Conservation (phyloP, 2,797 vertebrate species). For the Leptodactylus fallax region DNA sequence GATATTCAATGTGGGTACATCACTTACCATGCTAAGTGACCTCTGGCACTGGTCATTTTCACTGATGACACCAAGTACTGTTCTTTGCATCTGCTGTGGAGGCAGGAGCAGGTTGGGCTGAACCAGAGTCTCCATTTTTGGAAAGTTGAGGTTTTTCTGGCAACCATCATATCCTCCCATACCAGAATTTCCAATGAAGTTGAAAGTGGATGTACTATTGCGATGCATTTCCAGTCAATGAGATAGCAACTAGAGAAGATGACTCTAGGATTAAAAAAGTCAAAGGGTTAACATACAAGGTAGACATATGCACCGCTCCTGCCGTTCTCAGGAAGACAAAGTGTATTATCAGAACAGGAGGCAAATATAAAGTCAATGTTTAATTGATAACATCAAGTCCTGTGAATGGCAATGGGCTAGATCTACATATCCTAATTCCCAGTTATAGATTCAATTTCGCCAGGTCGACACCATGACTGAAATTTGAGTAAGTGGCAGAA, state of each 20-base stretch:
- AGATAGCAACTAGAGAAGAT: neutral
- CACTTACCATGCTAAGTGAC: conserved; percentile 71
- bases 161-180: conserved; percentile 59
- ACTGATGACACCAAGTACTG: conserved; percentile 73
- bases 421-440: too few species aligned
- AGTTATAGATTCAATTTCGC: too few species aligned
- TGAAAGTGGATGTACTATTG: conserved; percentile 62
- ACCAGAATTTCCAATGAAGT: conserved; percentile 48
- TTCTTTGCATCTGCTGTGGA: conserved; percentile 68
- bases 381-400: too few species aligned
- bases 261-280: too few species aligned
- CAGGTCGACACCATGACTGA: too few species aligned
- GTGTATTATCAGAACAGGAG: too few species aligned
- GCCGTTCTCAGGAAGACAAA: too few species aligned
- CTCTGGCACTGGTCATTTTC: conserved; percentile 75
- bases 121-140: conserved; percentile 46
- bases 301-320: too few species aligned
- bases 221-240: conserved; percentile 68
- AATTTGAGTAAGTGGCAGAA: too few species aligned
- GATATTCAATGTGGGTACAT: neutral
- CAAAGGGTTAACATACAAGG: neutral
- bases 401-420: too few species aligned
- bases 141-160: conserved; percentile 47
- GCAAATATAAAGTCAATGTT: too few species aligned
- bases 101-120: conserved; percentile 40